These are phyloP conservation scores for Torymus tubicola DNA, from an alignment of 2,888 invertebrate genomes.

Conservation along the genomic window DNA sequence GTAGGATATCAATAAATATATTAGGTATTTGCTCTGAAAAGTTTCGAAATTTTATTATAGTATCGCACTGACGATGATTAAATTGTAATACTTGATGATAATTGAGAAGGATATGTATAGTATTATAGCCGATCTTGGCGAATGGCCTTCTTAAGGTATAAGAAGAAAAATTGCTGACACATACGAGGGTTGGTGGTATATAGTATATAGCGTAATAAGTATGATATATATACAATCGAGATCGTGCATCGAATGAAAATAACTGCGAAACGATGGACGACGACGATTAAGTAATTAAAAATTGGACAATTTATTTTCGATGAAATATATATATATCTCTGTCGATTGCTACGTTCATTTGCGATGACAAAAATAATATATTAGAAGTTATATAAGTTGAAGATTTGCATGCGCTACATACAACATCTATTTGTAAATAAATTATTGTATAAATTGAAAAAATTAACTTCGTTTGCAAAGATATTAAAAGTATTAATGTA, in stretches of 20 bases:
- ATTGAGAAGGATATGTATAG: not conserved
- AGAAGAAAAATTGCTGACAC: conserved; percentile 12
- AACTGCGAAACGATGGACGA: not conserved
- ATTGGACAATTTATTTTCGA: no score
- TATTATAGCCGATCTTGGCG: not conserved
- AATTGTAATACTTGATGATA: not conserved
- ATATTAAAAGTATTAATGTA: no score
- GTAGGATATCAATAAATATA: no score
- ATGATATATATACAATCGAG: conserved; percentile 2
- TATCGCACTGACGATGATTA: not conserved
- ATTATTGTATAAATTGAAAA: no score
- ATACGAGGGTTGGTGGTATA: not conserved
- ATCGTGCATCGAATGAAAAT: conserved; percentile 29
- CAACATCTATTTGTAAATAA: no score
- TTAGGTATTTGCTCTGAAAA: not conserved
- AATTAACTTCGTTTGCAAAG: no score
- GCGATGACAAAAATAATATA: no score
- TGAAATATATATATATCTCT: no score
- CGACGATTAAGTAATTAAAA: no score
- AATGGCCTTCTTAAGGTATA: conserved; percentile 7
- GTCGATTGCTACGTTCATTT: no score
- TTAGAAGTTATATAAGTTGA: no score
- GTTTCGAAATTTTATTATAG: not conserved
- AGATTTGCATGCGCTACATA: no score
- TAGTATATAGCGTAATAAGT: not conserved